phyloP scores from a whole-genome alignment of 2,888 invertebrate genomes.

The Prosapia bicincta region DNA sequence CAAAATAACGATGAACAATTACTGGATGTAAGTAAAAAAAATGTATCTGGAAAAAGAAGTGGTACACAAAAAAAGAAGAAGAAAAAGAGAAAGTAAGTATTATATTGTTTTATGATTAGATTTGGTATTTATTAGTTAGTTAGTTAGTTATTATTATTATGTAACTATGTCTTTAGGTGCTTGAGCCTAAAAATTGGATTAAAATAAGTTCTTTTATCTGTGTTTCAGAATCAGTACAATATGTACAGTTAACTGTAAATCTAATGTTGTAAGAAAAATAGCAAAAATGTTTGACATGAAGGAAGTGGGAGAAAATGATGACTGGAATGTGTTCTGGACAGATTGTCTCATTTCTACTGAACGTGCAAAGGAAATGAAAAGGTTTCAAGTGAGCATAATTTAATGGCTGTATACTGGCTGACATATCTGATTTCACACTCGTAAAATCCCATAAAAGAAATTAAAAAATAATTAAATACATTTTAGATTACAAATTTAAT shows the following conservation, averaged over 20 bases:
- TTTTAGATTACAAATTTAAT: no score
- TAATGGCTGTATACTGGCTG: no score
- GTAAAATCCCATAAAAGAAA: no score
- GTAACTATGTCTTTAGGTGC: not conserved
- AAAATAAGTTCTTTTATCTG: not conserved
- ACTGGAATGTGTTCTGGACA: conserved; percentile 91
- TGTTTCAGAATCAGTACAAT: conserved; percentile 48
- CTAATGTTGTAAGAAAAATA: conserved; percentile 68
- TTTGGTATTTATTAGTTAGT: no score
- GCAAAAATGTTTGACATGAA: conserved; percentile 68
- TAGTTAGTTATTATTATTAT: not conserved
- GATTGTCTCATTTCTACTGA: conserved; percentile 84
- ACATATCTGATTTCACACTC: no score
- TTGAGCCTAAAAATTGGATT: not conserved
- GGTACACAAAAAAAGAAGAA: not conserved
- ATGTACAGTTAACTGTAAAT: conserved; percentile 67
- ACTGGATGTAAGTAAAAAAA: not conserved
- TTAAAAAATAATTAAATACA: no score
- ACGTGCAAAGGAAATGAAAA: conserved; percentile 85
- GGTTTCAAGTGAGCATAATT: conserved; percentile 56
- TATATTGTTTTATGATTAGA: not conserved
- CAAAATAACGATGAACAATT: not conserved
- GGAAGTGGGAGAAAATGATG: conserved; percentile 73
- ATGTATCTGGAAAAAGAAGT: not conserved
- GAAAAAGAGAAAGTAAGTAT: not conserved